A percentile compares a stretch with the other conserved stretches of the same genome.
phyloP scores from a whole-genome alignment of 2,113 vertebrate species.

The Xenopus laevis region DNA sequence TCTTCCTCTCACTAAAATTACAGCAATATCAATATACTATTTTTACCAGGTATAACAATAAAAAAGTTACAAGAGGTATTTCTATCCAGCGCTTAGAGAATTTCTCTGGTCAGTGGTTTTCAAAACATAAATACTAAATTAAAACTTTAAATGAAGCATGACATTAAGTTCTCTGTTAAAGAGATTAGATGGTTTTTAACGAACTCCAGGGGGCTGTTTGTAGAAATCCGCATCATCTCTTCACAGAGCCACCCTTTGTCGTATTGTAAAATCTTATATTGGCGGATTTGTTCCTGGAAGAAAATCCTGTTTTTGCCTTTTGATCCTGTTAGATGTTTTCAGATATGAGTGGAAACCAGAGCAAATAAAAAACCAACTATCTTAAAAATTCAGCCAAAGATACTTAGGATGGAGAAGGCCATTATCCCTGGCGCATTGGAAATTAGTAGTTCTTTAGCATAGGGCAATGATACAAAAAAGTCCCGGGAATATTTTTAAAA shows the following conservation, averaged over 20 bases:
- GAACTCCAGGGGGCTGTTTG: no score
- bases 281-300: slow-evolving; percentile 20
- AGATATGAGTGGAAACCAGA: slow-evolving; percentile 32
- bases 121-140: not conserved
- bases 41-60: no score
- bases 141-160: not conserved
- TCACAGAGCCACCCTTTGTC: not conserved
- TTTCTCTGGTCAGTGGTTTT: not conserved
- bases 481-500: slow-evolving; percentile 35
- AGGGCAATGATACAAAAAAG: slow-evolving; percentile 31
- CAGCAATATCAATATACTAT: no score
- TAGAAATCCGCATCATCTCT: not conserved
- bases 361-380: slow-evolving; percentile 18
- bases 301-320: not conserved
- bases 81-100: no score
- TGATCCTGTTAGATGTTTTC: not conserved
- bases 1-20: no score
- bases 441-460: slow-evolving; percentile 16
- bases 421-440: slow-evolving; percentile 15
- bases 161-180: not conserved
- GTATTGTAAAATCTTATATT: slow-evolving; percentile 5
- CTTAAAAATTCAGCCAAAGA: slow-evolving; percentile 26
- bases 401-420: slow-evolving; percentile 30
- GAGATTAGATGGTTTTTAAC: not conserved
- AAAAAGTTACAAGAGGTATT: no score